phyloP scores from a whole-genome alignment of 2,888 invertebrate genomes.

The Andrena flavipes region DNA sequence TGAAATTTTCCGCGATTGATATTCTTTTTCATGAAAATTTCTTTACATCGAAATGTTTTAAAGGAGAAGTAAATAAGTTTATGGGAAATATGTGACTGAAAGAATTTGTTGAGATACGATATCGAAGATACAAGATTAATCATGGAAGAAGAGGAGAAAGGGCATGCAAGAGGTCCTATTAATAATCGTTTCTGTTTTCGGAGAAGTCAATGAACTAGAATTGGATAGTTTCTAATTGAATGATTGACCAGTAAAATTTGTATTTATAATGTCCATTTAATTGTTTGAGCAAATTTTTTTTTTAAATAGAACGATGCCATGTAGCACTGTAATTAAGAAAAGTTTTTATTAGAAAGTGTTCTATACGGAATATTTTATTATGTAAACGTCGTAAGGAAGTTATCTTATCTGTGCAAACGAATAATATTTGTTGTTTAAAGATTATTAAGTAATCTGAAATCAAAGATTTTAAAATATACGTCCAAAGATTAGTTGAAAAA shows the following conservation, averaged over 20 bases:
- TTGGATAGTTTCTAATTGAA: background rate
- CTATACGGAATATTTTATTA: background rate
- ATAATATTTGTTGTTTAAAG: background rate
- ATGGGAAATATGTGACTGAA: background rate
- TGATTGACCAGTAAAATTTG: background rate
- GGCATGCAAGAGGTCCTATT: conserved; percentile 70
- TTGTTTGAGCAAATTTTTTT: background rate
- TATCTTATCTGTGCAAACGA: background rate
- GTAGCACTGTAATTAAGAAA: conserved; percentile 1
- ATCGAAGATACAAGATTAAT: conserved; percentile 54
- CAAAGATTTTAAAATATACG: background rate
- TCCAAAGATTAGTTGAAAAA: conserved; percentile 38
- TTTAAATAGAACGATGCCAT: background rate
- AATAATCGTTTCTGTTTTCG: conserved; percentile 9
- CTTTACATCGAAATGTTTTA: background rate
- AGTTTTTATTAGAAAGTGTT: background rate
- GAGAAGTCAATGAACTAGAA: conserved; percentile 10
- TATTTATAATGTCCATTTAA: background rate
- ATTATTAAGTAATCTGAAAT: background rate
- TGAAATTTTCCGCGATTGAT: background rate
- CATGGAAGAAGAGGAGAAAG: conserved; percentile 77
- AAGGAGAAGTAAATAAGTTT: background rate
- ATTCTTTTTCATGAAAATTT: background rate
- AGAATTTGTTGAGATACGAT: background rate
- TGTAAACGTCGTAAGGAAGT: background rate